phyloP scores from a whole-genome alignment of 2,797 vertebrate species.

The Ctenosaura bakeri region DNA sequence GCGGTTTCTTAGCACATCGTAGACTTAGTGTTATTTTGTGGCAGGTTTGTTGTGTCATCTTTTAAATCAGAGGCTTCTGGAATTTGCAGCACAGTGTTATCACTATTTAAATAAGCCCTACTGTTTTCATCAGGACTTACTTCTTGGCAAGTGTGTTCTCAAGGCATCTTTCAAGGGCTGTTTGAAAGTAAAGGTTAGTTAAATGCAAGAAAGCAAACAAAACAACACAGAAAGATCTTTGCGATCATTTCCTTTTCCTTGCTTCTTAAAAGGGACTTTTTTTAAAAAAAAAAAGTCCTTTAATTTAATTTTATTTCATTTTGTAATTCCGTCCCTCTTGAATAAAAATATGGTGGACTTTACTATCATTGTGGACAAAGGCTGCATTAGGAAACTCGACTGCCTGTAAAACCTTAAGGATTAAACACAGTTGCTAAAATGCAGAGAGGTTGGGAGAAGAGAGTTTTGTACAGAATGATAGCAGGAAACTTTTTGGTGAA shows the following conservation, averaged over 20 bases:
- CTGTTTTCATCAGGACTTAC: neutral
- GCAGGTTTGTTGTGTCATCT: neutral
- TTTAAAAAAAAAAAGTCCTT: conserved; percentile 21
- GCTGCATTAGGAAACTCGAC: neutral
- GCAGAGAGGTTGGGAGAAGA: neutral
- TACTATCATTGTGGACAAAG: neutral
- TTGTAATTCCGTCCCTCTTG: neutral
- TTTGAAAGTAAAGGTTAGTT: conserved; percentile 33
- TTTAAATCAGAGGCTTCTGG: conserved; percentile 47
- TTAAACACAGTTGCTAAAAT: neutral
- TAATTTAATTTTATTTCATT: conserved; percentile 42
- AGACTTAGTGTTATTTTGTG: conserved; percentile 18
- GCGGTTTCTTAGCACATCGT: neutral
- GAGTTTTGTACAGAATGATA: neutral
- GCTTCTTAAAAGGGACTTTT: conserved; percentile 31
- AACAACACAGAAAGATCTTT: conserved; percentile 56
- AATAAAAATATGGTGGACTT: conserved; percentile 37
- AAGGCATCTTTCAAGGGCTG: conserved; percentile 38
- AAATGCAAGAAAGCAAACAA: conserved; percentile 22
- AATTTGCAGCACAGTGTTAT: neutral
- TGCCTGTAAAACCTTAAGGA: neutral
- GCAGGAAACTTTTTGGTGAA: neutral
- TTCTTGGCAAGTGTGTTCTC: neutral
- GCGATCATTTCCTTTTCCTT: neutral
- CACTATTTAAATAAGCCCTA: conserved; percentile 14